Evolutionary conservation across 1,140 invertebrate species (phyloP).

Genomic region (Tetraneura akinire): DNA sequence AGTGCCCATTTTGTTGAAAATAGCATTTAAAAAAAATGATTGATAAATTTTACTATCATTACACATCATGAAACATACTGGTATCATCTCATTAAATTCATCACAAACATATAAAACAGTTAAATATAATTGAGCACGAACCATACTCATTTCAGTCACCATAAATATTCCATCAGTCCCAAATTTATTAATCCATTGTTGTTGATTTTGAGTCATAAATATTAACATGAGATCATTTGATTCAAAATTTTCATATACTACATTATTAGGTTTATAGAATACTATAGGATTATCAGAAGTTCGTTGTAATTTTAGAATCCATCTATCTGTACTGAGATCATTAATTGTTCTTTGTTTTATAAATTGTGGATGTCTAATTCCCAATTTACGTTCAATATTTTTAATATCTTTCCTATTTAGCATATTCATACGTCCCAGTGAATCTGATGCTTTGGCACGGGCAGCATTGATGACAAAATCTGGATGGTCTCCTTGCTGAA

Average conservation of each 20-base stretch:
- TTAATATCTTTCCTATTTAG: conserved; percentile 49
- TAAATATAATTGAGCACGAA: conserved; percentile 28
- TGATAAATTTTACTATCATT: conserved; percentile 46
- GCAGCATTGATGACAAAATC: conserved; percentile 44
- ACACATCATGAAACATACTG: conserved; percentile 44
- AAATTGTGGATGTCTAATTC: conserved; percentile 32
- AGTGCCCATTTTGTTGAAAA: conserved; percentile 29
- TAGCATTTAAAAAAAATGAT: conserved; percentile 40
- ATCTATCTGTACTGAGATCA: conserved; percentile 46
- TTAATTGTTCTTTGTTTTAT: conserved; percentile 47
- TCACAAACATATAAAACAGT: conserved; percentile 43
- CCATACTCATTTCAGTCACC: conserved; percentile 44
- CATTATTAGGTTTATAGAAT: conserved; percentile 43
- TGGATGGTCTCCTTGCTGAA: conserved; percentile 40
- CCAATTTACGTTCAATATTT: conserved; percentile 42
- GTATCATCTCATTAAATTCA: conserved; percentile 42
- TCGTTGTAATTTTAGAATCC: conserved; percentile 27
- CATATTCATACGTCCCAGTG: conserved; percentile 25
- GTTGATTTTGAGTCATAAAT: conserved; percentile 43
- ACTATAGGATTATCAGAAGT: conserved; percentile 38
- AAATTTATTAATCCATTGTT: conserved; percentile 45
- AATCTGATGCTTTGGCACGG: conserved; percentile 34
- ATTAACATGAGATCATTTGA: conserved; percentile 29
- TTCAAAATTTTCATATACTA: conserved; percentile 26
- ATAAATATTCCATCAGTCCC: conserved; percentile 45